Evolutionary conservation across 2,113 vertebrate species (phyloP), one percentile per base, ranked within the genome.

Genomic region (Oreochromis spilurus): DNA sequence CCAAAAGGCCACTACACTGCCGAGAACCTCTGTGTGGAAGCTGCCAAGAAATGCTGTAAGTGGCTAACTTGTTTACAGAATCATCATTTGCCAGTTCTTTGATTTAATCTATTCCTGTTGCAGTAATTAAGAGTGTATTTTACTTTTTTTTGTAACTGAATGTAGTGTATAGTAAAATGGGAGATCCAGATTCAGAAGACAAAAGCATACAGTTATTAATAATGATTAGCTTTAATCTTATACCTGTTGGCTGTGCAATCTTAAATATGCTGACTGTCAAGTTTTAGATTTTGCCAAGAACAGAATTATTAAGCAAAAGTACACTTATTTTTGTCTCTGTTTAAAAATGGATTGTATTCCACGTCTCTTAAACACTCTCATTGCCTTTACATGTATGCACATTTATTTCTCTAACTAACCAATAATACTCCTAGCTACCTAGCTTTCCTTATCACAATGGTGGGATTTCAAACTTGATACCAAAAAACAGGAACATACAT

Each of bases 1-100:
- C 91, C 92, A 29, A 96, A 93, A 1, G 98, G 97, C 13, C 96
- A 96, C 90, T 97, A 96, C 83, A 97, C 97, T 0, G 97, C 97
- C 0, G 98, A 99, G 93, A 96, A 98, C 3, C 94, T 99, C 72
- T 99, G 98, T 83, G 97, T 97, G 7, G 93, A 95, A 70, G 97
- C 98, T 1, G 99, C 98, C 17, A 97, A 97, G 93, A 96, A 93
- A 84, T 98, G 98, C 93, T 91, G 99, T 99, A 95, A 98, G 98
- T 97, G 45, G 82, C 53, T 43, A 16, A 80, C 4, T 29, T 81
- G 17, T 81, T 57, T 72, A 9, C 8, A 45, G 38, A 72, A 40
- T 24, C 21, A 40, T 16, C n/a, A 43, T 45, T 72, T 72, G 13
- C n/a, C 21, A 45, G 8, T 72, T 72, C 38, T 45, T 45, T 45